phyloP scores from a whole-genome alignment of 2,888 invertebrate genomes.

The Amiota mariae region DNA sequence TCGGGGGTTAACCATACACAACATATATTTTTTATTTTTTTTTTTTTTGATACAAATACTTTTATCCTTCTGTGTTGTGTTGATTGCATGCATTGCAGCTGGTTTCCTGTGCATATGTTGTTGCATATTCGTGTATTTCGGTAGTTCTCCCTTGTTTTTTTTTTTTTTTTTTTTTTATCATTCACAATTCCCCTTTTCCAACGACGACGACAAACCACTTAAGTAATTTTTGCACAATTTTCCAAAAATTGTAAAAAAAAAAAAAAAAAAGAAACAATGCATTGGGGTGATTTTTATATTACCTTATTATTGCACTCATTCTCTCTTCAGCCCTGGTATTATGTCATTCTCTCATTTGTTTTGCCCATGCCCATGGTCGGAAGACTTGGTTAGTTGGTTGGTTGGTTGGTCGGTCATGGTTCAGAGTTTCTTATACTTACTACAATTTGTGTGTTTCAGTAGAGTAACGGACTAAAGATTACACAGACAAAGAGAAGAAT shows the following conservation, averaged over 20 bases:
- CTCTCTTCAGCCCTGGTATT: too few relatives aligned
- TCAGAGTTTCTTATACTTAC: too few relatives aligned
- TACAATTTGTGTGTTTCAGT: too few relatives aligned
- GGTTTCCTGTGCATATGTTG: constrained; percentile 20
- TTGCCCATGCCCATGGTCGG: too few relatives aligned
- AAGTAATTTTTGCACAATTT: constrained; percentile 9
- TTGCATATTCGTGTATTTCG: not conserved
- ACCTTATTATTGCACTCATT: not conserved
- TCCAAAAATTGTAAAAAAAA: too few relatives aligned
- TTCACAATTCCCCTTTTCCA: not conserved
- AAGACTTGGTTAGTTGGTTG: too few relatives aligned
- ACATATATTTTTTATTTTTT: not conserved
- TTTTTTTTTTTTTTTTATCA: not conserved
- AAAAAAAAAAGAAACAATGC: constrained; percentile 6
- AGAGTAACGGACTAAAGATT: too few relatives aligned
- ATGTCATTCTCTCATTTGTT: too few relatives aligned
- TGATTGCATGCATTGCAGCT: not conserved
- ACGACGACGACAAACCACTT: not conserved
- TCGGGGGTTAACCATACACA: not conserved
- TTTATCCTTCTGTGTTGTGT: not conserved
- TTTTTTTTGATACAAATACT: not conserved
- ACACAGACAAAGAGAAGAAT: too few relatives aligned
- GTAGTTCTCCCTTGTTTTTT: not conserved
- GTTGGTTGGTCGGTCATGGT: too few relatives aligned
- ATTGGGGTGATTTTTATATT: constrained; percentile 13